Evolutionary conservation across 2,888 invertebrate species (phyloP), one percentile per base, ranked within the genome.

Genomic region (Sarcophaga variegata): DNA sequence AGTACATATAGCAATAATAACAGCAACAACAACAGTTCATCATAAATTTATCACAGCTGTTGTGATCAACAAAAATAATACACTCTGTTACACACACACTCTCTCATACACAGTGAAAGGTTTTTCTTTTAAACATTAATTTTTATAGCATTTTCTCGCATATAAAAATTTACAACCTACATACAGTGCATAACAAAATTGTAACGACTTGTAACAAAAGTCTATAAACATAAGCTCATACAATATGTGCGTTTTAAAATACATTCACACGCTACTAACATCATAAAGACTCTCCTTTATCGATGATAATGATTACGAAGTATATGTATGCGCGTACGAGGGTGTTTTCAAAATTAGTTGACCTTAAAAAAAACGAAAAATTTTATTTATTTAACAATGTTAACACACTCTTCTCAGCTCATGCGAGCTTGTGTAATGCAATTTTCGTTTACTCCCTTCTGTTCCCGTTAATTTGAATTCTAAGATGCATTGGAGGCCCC

Each of bases 1-100:
- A 54, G 54, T 54, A 20, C 20, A 20, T 20, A 54, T 54, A 54
- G 54, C 54, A 54, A 54, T 14, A 17, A 54, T 17, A 70, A 20
- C 69, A 69, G 49, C 25, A 45, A 77, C n/a, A 82, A 25, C 60
- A 54, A 37, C 66, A 49, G 20, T 45, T 20, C 81, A 87, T 88
- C 88, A 89, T 88, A 86, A 86, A 66, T 72, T 62, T 62, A 74
- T 60, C 83, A 78, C 83, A 83, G 78, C 83, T 83, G 83, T 78
- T 83, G 62, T 78, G 72, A 54, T 78, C 60, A 67, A 27, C 63
- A 62, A 75, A 37, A 75, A 75, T 69, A 80, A n/a, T 66, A 67
- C 37, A 49, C 47, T 59, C 8, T 20, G 14, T 27, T 45, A 70
- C 8, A 45, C 11, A 79, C 62, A 64, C 2, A 17, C 47, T 20